Evolutionary conservation across 2,797 vertebrate genomes (phyloP).

Genomic region (Centroberyx gerrardi): DNA sequence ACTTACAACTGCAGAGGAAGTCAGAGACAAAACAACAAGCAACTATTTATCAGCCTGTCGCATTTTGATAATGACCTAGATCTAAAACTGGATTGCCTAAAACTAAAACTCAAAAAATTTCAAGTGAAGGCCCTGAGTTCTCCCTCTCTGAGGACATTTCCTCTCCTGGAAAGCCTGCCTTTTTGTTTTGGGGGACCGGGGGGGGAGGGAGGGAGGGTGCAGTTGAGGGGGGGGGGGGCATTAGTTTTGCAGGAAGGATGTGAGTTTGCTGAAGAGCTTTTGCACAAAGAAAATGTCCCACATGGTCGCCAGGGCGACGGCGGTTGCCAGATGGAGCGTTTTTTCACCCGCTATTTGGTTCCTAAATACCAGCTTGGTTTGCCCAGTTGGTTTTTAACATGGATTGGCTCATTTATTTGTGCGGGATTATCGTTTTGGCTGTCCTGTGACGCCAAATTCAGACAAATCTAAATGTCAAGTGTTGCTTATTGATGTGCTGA

Average conservation of each 20-base stretch:
- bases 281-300: constrained; percentile 75
- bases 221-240: neutral
- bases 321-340: constrained; percentile 53
- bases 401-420: constrained; percentile 18
- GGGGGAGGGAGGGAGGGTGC: neutral
- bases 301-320: constrained; percentile 66
- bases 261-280: constrained; percentile 82
- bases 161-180: constrained; percentile 69
- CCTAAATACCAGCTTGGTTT: constrained; percentile 35
- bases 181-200: constrained; percentile 42
- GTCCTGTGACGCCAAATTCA: constrained; percentile 21
- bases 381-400: constrained; percentile 7
- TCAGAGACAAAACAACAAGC: neutral
- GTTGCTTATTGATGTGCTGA: constrained; percentile 27
- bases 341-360: constrained; percentile 19
- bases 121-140: neutral
- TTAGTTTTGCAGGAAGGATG: constrained; percentile 81
- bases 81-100: constrained; percentile 1
- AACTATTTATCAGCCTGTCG: constrained; percentile 12
- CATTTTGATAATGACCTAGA: neutral
- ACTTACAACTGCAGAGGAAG: constrained; percentile 17
- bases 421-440: neutral
- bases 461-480: constrained; percentile 10
- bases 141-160: constrained; percentile 47
- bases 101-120: neutral